Evolutionary conservation across 2,113 vertebrate species (phyloP), one percentile per base, ranked within the genome.

Genomic region (Lophius piscatorius): DNA sequence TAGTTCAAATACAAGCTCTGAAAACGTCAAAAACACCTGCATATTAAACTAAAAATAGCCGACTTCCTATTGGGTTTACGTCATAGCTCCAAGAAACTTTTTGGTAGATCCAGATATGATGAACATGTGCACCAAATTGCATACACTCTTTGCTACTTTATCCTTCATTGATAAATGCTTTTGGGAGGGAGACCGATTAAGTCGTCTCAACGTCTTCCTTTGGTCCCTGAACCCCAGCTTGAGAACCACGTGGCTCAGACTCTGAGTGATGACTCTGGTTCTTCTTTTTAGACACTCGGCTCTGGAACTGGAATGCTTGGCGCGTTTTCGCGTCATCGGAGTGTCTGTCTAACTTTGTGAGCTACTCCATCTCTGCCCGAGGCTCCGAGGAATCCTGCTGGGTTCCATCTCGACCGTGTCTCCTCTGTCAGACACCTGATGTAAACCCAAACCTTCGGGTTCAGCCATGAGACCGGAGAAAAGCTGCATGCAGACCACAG

Each of bases 271-370:
- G 72, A 81, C 63, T 71, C 58, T 66, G 73, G 12, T 70, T 56
- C 22, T 47, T 77, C 22, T 47, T 77, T 88, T 86, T 82, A 81
- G 74, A 73, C 17, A 6, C 50, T 49, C 42, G 22, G 26, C 51
- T 68, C 57, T 44, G 6, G 70, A 74, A 21, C 29, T 40, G 66
- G 70, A 70, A 82, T 87, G 77, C 69, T 18, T 63, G 84, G 83
- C 82, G 90, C 82, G 78, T 76, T 56, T 73, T 72, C 54, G 65
- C 87, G 83, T 81, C 90, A 87, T 77, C 85, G 70, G 84, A 74
- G 84, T 81, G 81, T 82, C 74, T 65, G 78, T 82, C 67, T 67
- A 76, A 35, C 51, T 38, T n/a, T n/a, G n/a, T n/a, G 45, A 71
- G 81, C 77, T 61, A 51, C 87, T 45, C 36, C 63, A 54, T 34